Percentiles rank a stretch among this genome's conserved stretches.
Conservation (phyloP, 2,888 invertebrate species). For the Ormyrus pomaceus region DNA sequence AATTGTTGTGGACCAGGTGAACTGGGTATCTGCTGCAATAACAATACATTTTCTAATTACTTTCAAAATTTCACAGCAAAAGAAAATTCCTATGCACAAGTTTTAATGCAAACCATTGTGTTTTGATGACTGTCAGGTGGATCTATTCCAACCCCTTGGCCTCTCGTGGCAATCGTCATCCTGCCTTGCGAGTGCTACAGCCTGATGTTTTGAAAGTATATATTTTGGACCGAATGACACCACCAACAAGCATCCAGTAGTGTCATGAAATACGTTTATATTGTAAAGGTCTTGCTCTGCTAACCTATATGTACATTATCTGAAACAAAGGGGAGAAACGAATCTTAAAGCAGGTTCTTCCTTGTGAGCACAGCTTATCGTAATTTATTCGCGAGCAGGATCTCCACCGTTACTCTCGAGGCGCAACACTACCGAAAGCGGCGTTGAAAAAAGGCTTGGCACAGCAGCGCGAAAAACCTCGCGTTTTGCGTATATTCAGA, state of each 20-base stretch:
- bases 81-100: too few relatives aligned
- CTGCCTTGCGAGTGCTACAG: constrained; percentile 69
- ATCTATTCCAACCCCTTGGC: constrained; percentile 80
- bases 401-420: neutral
- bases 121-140: constrained; percentile 77
- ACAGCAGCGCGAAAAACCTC: neutral
- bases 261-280: constrained; percentile 71
- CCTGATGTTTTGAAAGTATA: constrained; percentile 65
- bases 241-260: constrained; percentile 72
- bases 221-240: constrained; percentile 69
- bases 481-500: neutral
- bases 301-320: constrained; percentile 75
- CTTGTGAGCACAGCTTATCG: neutral
- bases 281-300: constrained; percentile 71
- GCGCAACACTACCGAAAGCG: constrained; percentile 2
- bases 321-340: constrained; percentile 66
- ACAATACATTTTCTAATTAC: neutral
- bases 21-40: constrained; percentile 69
- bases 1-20: constrained; percentile 72
- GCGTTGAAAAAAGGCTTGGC: neutral
- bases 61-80: too few relatives aligned
- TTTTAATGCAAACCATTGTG: constrained; percentile 66
- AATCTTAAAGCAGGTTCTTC: neutral
- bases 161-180: constrained; percentile 82
- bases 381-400: constrained; percentile 5